Conservation (phyloP, 23 tunicate species). For the Oikopleura vanhoeffeni region DNA sequence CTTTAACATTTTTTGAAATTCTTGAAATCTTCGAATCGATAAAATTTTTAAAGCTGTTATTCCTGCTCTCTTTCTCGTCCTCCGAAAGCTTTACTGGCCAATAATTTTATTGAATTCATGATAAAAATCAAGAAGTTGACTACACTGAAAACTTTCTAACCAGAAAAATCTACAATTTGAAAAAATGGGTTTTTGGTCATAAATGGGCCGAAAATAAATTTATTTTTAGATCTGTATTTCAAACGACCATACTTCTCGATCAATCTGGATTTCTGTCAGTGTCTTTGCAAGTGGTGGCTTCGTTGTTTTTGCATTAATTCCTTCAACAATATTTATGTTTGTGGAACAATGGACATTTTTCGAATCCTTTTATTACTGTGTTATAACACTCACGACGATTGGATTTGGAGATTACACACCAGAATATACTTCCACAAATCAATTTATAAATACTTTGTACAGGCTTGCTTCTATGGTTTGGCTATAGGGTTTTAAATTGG, state of each 20-base stretch:
- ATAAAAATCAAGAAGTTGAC: no score
- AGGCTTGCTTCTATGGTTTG: neutral
- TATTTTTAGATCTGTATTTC: neutral
- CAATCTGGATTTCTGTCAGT: neutral
- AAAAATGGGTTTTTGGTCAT: no score
- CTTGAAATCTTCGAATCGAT: no score
- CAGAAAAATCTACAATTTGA: no score
- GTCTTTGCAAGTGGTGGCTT: neutral
- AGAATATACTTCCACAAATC: neutral
- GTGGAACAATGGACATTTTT: neutral
- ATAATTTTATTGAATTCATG: no score
- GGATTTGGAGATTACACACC: neutral
- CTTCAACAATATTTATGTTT: neutral
- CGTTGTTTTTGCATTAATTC: neutral
- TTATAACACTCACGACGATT: neutral
- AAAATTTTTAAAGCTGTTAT: no score
- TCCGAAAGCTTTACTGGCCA: no score
- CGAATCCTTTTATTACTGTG: neutral
- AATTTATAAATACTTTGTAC: neutral
- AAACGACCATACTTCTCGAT: neutral
- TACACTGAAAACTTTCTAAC: no score
- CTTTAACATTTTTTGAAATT: no score
- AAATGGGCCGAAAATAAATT: no score
- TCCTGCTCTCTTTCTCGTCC: no score
- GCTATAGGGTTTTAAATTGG: no score